Percentiles rank a stretch among this genome's conserved stretches.
phyloP scores from a whole-genome alignment of 2,797 vertebrate genomes.

The Furcifer pardalis region DNA sequence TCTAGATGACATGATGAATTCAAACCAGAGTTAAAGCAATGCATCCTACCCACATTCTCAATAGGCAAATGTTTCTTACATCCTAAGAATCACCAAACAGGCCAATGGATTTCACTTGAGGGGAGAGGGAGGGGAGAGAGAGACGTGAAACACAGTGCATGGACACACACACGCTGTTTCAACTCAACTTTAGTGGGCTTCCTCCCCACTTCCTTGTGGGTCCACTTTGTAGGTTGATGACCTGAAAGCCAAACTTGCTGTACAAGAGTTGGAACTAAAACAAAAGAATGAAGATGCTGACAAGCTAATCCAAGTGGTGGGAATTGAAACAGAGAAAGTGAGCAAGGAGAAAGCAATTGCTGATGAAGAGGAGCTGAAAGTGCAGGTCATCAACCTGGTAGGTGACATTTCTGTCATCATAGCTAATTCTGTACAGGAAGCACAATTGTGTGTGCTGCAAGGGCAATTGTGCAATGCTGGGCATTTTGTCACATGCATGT shows the following conservation, averaged over 20 bases:
- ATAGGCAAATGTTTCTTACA: not conserved
- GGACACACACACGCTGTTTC: not conserved
- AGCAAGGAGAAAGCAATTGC: slow-evolving; percentile 77
- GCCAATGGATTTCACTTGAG: not conserved
- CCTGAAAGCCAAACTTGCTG: slow-evolving; percentile 74
- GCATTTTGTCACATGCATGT: not conserved
- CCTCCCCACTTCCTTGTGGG: not conserved
- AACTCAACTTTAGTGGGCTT: not conserved
- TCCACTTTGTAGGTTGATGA: slow-evolving; percentile 69
- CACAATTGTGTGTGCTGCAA: not conserved
- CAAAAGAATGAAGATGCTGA: slow-evolving; percentile 75
- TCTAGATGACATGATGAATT: not conserved
- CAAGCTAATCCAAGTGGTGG: slow-evolving; percentile 77
- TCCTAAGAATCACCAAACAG: not conserved
- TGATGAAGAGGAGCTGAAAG: slow-evolving; percentile 76
- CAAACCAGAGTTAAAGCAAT: not conserved
- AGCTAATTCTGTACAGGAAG: not conserved
- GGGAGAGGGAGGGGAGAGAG: too few species aligned
- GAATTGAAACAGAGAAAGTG: slow-evolving; percentile 75
- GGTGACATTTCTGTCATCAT: rapidly evolving
- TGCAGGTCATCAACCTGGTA: slow-evolving; percentile 78
- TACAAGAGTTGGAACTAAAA: slow-evolving; percentile 75
- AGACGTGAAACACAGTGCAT: not conserved
- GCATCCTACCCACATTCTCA: not conserved
- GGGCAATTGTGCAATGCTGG: not conserved